Conservation (phyloP, 2,888 invertebrate genomes). For the Spialia ferax region DNA sequence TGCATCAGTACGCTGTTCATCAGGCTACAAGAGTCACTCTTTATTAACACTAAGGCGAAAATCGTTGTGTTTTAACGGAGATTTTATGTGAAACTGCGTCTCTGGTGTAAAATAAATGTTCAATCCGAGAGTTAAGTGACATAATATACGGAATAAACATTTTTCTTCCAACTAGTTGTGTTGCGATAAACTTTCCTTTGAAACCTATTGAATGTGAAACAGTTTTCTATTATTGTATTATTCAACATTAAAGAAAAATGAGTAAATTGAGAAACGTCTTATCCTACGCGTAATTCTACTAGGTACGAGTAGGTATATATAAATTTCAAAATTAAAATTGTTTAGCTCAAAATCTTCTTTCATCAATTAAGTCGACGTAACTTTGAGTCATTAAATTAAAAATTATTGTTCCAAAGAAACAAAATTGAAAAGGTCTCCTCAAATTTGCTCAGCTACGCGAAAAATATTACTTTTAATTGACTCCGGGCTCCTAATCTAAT, state of each 20-base stretch:
- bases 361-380: not conserved
- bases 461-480: slow-evolving; percentile 42
- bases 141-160: slow-evolving; percentile 2
- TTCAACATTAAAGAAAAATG: too few species aligned
- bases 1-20: slow-evolving; percentile 41
- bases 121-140: slow-evolving; percentile 36
- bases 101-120: slow-evolving; percentile 37
- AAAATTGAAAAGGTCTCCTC: not conserved
- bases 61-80: slow-evolving; percentile 41
- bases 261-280: too few species aligned
- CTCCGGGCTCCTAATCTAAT: slow-evolving; percentile 47
- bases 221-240: too few species aligned
- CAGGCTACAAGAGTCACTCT: slow-evolving; percentile 44
- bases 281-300: too few species aligned
- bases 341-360: not conserved
- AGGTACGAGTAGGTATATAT: too few species aligned
- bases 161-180: not conserved
- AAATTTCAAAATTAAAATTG: not conserved
- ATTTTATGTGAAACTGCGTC: slow-evolving; percentile 39
- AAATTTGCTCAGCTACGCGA: slow-evolving; percentile 21
- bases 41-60: slow-evolving; percentile 42
- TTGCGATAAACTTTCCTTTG: not conserved
- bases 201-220: not conserved
- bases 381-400: slow-evolving; percentile 1
- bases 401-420: slow-evolving; percentile 8